Conservation (phyloP, 2,797 vertebrate genomes). For the Hylomyscus alleni region DNA sequence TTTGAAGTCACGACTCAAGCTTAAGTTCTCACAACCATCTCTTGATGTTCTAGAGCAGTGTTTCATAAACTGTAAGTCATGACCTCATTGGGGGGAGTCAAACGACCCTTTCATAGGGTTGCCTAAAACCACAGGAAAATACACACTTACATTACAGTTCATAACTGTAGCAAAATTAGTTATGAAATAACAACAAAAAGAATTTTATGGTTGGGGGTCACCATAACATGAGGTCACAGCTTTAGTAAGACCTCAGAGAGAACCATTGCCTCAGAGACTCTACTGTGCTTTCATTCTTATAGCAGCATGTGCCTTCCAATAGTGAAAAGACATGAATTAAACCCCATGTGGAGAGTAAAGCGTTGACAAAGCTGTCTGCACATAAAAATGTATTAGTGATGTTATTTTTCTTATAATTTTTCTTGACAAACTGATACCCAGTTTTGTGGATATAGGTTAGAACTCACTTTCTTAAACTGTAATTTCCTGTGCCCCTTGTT, state of each 20-base stretch:
- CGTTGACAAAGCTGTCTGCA: neutral
- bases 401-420: constrained; percentile 10
- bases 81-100: neutral
- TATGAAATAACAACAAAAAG: too few relatives aligned
- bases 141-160: neutral
- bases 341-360: neutral
- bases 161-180: neutral
- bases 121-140: neutral
- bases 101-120: neutral
- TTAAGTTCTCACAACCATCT: neutral
- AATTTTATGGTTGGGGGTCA: neutral
- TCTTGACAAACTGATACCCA: neutral
- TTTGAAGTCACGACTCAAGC: neutral
- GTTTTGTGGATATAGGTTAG: neutral
- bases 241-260: neutral
- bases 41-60: neutral
- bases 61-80: neutral
- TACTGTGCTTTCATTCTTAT: neutral
- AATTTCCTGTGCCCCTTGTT: neutral
- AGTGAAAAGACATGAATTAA: neutral
- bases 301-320: neutral
- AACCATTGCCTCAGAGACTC: neutral
- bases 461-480: neutral
- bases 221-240: neutral
- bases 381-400: neutral